Base-by-base conservation (phyloP, 2,888 invertebrate species). In the Drosophila suboccidentalis region DNA sequence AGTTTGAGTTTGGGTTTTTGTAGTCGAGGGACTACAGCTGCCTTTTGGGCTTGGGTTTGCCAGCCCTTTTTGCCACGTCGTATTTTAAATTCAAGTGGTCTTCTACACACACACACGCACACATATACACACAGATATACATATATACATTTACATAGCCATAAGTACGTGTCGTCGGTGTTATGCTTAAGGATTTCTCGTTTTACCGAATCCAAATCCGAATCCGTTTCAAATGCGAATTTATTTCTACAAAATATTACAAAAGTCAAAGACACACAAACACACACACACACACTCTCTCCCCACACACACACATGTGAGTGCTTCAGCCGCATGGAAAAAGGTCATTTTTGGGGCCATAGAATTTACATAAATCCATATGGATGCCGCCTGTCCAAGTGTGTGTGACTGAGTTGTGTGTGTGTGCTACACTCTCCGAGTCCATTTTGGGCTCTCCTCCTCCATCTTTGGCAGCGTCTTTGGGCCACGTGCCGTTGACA, bases 221-320 rank as follows among this genome's bases (percentile, higher is more conserved):
- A 91, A 89, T 91, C 91, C 91, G 88, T 91, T 91, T 91, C 91
- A 91, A 91, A 91, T 91, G 90, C 81, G 90, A 90, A 91, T 91
- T 91, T 90, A 91, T 91, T 89, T 87, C 84, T 79, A 87, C 87
- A 91, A 90, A 89, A 91, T 91, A 90, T 90, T 91, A 91, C 87
- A 88, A 91, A 91, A 91, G 91, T 91, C 91, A 90, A 90, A 90
- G 90, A 89, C 89, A 88, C 89, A 88, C 58, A 75, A 62, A 66
- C 69, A 62, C 46, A 36, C 54, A 34, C 41, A 57, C 43, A 39
- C 38, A 34, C 13, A 38, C 57, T 50, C 26, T 43, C 43, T n/a
- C 15, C 36, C 46, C 44, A 29, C 47, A 59, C 60, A n/a, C 19
- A 59, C 8, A 47, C 41, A 57, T 44, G 44, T 13, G 51, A 34